Conservation (phyloP, 1,140 invertebrate genomes). For the Papilio dardanus region DNA sequence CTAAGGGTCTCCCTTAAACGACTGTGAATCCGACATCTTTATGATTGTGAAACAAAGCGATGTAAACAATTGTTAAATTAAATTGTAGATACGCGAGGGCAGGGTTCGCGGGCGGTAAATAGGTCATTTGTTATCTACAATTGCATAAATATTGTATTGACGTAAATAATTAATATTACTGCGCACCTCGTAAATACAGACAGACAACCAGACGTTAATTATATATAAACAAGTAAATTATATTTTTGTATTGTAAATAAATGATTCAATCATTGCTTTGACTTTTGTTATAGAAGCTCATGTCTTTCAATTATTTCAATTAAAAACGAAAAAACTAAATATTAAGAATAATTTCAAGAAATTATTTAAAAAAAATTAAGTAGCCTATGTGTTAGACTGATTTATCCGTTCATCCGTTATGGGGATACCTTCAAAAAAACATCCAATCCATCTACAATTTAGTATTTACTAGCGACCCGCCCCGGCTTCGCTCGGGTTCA, state of each 20-base stretch:
- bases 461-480: too few relatives aligned
- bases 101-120: slow-evolving; percentile 1
- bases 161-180: slow-evolving; percentile 1
- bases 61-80: slow-evolving; percentile 14
- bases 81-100: slow-evolving; percentile 6
- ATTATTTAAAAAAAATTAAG: too few relatives aligned
- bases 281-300: too few relatives aligned
- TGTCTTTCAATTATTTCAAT: too few relatives aligned
- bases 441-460: too few relatives aligned
- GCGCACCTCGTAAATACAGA: slow-evolving; percentile 13
- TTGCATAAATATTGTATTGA: slow-evolving; percentile 20
- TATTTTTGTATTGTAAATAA: not conserved
- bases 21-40: not conserved
- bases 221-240: not conserved
- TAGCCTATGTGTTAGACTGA: too few relatives aligned
- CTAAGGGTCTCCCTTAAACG: not conserved
- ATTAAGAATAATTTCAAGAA: too few relatives aligned
- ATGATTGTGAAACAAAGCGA: slow-evolving; percentile 4
- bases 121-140: slow-evolving; percentile 18
- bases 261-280: too few relatives aligned
- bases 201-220: not conserved
- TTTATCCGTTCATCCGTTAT: too few relatives aligned
- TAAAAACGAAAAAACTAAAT: too few relatives aligned
- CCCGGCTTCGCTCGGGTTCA: too few relatives aligned
- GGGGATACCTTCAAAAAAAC: too few relatives aligned